Base-by-base conservation (phyloP, 2,797 vertebrate genomes). In the Philypnodon macrostomus region DNA sequence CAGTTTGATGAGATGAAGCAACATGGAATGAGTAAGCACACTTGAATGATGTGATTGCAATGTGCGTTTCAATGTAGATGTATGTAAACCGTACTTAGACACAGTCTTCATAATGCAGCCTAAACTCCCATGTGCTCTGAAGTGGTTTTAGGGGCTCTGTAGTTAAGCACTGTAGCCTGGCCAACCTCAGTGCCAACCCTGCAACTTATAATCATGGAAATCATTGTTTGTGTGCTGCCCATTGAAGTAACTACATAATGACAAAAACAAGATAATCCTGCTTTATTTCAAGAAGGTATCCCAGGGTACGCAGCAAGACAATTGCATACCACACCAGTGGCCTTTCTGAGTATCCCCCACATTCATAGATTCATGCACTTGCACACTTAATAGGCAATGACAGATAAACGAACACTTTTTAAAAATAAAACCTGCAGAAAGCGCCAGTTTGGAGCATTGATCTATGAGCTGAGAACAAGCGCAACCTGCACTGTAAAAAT, bases 171-270 rank as follows among this genome's bases (percentile, higher is more conserved):
- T 23, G 11, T 55, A 44, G 53, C 53, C 53, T 33, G 56, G 58
- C 69, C 47, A 56, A 58, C 46, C 36, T 57, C 18, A 2, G 49
- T 73, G 63, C 64, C 58, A 68, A 50, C 47, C 51, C 47, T 3
- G 23, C 12, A 65, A 62, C 59, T 50, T 77, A 56, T 77, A 71
- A 82, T 87, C 80, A 83, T 70, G 54, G 31, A 59, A 74, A 77
- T 73, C 70, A 70, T 67, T 81, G 76, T 83, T 85, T 81, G n/a
- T n/a, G n/a, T n/a, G n/a, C n/a, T n/a, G 59, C 13, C 57, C 49
- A 67, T 1, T 66, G 52, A 72, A 73, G 69, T 72, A 57, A 10
- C 53, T 4, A 27, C 47, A 54, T 47, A 44, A 58, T 55, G 44
- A 18, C 38, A 40, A 41, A 34, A 50, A 70, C 54, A 63, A 48